Percentiles rank a stretch among this genome's conserved stretches.
Evolutionary conservation across 2,113 vertebrate species (phyloP).

Genomic region (Chrysochloris asiatica): DNA sequence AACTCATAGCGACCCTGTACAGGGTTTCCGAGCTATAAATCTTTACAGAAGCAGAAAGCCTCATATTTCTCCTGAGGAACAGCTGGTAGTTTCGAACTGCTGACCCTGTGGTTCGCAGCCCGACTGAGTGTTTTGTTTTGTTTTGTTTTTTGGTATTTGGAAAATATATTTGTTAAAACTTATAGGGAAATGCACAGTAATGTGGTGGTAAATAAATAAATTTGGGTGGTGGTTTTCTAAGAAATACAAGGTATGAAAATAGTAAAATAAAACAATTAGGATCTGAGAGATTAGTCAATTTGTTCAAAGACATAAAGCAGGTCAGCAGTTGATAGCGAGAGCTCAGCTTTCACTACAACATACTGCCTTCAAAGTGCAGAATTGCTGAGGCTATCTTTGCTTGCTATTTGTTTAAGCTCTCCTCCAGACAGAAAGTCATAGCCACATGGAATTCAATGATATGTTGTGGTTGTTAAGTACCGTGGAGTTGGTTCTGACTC

Average conservation of each 20-base stretch:
- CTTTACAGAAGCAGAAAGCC: no score
- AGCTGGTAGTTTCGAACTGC: no score
- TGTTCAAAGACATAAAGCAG: neutral
- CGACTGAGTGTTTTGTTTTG: no score
- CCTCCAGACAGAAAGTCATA: neutral
- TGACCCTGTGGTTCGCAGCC: no score
- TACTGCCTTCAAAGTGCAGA: neutral
- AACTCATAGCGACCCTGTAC: no score
- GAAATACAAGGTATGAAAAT: neutral
- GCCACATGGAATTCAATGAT: neutral
- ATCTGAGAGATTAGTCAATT: neutral
- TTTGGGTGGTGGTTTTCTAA: neutral
- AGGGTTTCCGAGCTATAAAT: no score
- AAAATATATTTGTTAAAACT: neutral
- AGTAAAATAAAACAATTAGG: neutral
- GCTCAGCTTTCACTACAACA: neutral
- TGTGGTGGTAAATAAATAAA: neutral
- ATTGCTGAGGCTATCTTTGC: neutral
- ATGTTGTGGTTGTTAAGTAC: no score
- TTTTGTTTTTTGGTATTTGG: no score
- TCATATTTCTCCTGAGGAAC: no score
- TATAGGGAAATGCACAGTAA: neutral
- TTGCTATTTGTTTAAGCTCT: neutral
- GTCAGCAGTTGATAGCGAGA: neutral
- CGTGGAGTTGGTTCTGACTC: no score